Percentiles rank a stretch among this genome's conserved stretches.
These are phyloP conservation scores for Drosophila melanosoma DNA, from an alignment of 2,888 invertebrate species.

Conservation along the genomic window DNA sequence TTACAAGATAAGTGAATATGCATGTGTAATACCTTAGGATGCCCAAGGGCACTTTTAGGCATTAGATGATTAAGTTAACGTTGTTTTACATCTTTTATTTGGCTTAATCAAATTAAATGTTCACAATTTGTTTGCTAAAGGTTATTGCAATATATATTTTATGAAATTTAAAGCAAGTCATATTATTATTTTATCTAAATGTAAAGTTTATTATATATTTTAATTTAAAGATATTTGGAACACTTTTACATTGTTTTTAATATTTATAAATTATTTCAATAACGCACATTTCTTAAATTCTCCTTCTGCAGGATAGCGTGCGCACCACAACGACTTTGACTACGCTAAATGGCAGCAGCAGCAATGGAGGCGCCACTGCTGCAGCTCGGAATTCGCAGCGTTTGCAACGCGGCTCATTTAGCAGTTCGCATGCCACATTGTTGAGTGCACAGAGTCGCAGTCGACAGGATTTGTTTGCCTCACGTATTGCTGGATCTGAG, in stretches of 20 bases:
- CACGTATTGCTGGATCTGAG: slow-evolving; percentile 24
- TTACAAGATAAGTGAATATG: neutral
- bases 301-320: slow-evolving; percentile 82
- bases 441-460: slow-evolving; percentile 77
- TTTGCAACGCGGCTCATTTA: slow-evolving; percentile 78
- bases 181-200: neutral
- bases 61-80: neutral
- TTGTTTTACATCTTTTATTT: neutral
- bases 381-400: slow-evolving; percentile 70
- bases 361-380: slow-evolving; percentile 34
- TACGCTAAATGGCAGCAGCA: slow-evolving; percentile 68
- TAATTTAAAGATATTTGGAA: neutral
- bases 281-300: neutral
- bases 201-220: neutral
- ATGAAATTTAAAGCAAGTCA: neutral
- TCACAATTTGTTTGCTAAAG: neutral
- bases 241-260: neutral
- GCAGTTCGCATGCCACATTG: slow-evolving; percentile 81
- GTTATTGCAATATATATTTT: neutral
- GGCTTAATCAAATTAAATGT: neutral
- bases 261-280: neutral
- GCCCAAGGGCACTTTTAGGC: neutral
- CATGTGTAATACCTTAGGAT: neutral
- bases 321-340: slow-evolving; percentile 82
- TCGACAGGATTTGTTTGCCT: slow-evolving; percentile 77